phyloP scores from a whole-genome alignment of 2,797 vertebrate species.

The Silurus lanzhouensis region DNA sequence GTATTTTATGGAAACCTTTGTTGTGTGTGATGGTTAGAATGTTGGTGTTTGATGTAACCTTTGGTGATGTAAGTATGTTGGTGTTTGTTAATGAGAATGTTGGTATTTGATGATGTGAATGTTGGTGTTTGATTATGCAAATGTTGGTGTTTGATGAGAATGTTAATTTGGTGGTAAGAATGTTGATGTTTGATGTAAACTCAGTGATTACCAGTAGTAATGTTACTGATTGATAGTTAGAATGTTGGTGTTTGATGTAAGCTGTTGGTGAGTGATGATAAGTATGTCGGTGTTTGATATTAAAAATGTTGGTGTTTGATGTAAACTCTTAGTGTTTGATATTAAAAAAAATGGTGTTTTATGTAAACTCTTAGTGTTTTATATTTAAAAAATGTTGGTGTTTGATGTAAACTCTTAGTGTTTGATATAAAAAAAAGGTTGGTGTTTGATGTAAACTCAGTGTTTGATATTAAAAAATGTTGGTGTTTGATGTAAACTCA shows the following conservation, averaged over 20 bases:
- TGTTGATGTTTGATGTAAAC: too few relatives aligned
- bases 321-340: background rate
- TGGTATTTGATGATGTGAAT: too few relatives aligned
- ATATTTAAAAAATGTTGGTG: background rate
- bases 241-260: background rate
- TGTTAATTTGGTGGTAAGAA: background rate
- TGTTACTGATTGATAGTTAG: background rate
- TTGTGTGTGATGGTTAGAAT: background rate
- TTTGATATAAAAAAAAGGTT: background rate
- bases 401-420: background rate
- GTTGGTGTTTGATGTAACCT: background rate
- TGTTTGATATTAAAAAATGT: background rate
- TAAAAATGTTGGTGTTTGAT: background rate
- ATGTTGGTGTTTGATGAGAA: background rate
- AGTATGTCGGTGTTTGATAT: background rate
- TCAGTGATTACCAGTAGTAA: too few relatives aligned
- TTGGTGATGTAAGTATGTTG: background rate
- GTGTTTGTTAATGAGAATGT: background rate
- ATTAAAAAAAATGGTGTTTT: background rate
- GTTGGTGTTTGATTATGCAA: background rate
- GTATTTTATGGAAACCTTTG: background rate
- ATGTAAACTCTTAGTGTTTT: background rate
- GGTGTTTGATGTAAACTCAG: background rate
- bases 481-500: background rate
- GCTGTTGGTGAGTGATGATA: too few relatives aligned